Percentiles rank a stretch among this genome's conserved stretches.
Evolutionary conservation across 1,140 invertebrate species (phyloP).

Genomic region (Ectropis grisescens): DNA sequence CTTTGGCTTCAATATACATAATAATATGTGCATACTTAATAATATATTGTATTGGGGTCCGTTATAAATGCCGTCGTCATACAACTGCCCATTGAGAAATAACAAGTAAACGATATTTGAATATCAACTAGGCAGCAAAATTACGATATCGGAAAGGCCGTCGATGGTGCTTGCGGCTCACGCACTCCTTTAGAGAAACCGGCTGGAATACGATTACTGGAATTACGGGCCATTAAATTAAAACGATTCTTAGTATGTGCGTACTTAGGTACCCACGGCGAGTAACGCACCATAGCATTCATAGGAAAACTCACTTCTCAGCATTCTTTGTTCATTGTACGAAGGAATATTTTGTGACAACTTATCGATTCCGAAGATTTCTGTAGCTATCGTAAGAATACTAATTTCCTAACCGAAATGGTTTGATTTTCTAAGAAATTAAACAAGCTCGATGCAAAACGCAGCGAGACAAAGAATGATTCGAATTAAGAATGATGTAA

Average conservation of each 20-base stretch:
- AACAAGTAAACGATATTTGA: slow-evolving; percentile 42
- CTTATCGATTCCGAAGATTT: too few species aligned
- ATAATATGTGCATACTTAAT: slow-evolving; percentile 21
- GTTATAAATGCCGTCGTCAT: slow-evolving; percentile 51
- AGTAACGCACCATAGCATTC: too few species aligned
- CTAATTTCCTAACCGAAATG: slow-evolving; percentile 10
- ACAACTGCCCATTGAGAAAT: slow-evolving; percentile 48
- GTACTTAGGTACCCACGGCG: too few species aligned
- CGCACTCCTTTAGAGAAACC: slow-evolving; percentile 44
- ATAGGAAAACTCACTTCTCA: too few species aligned
- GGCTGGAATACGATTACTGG: slow-evolving; percentile 47
- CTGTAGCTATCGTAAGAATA: too few species aligned
- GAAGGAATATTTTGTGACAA: too few species aligned
- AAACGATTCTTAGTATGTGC: slow-evolving; percentile 50
- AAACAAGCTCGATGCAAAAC: slow-evolving; percentile 7
- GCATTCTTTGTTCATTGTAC: too few species aligned
- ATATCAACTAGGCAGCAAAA: slow-evolving; percentile 44
- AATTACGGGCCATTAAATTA: slow-evolving; percentile 54
- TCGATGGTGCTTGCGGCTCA: slow-evolving; percentile 42
- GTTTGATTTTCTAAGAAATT: slow-evolving; percentile 7
- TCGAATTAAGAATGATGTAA: slow-evolving; percentile 10
- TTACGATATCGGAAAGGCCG: slow-evolving; percentile 49
- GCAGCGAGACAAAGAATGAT: slow-evolving; percentile 2
- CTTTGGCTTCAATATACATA: slow-evolving; percentile 18
- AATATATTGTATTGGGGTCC: slow-evolving; percentile 20